A percentile compares a stretch with the other conserved stretches of the same genome.
Evolutionary conservation across 2,888 invertebrate genomes (phyloP).

Genomic region (Pristionchus entomophagus): DNA sequence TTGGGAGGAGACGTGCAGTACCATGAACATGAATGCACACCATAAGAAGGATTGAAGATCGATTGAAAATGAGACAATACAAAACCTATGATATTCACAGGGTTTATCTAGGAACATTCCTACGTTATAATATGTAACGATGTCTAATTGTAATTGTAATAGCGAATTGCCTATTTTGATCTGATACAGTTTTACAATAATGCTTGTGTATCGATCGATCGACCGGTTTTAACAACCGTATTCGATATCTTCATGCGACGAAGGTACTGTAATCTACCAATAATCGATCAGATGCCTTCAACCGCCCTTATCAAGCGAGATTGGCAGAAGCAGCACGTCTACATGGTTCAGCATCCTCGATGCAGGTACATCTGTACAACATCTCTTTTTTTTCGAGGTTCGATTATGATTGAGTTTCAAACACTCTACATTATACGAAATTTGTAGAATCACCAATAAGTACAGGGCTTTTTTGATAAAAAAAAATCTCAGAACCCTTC

Average conservation of each 20-base stretch:
- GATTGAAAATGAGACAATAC: background rate
- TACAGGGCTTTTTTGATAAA: no score
- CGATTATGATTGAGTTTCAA: background rate
- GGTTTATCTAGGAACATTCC: background rate
- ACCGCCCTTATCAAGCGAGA: slow-evolving; percentile 67
- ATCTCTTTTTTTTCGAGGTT: no score
- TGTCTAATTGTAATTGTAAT: background rate
- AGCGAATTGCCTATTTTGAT: no score
- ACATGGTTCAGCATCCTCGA: slow-evolving; percentile 82
- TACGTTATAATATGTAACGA: background rate
- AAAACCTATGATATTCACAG: background rate
- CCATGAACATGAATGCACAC: slow-evolving; percentile 44
- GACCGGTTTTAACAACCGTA: background rate
- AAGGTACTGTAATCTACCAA: background rate
- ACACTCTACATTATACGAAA: no score
- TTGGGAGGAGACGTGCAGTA: slow-evolving; percentile 42
- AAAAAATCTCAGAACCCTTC: slow-evolving; percentile 17
- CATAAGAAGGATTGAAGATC: background rate
- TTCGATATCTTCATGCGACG: background rate
- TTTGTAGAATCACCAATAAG: no score
- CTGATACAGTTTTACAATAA: no score
- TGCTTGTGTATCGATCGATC: background rate
- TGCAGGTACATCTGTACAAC: slow-evolving; percentile 10
- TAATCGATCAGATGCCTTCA: slow-evolving; percentile 55
- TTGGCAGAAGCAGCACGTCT: slow-evolving; percentile 84